These are phyloP conservation scores for Trinectes maculatus DNA, from an alignment of 2,113 vertebrate species.

Conservation along the genomic window DNA sequence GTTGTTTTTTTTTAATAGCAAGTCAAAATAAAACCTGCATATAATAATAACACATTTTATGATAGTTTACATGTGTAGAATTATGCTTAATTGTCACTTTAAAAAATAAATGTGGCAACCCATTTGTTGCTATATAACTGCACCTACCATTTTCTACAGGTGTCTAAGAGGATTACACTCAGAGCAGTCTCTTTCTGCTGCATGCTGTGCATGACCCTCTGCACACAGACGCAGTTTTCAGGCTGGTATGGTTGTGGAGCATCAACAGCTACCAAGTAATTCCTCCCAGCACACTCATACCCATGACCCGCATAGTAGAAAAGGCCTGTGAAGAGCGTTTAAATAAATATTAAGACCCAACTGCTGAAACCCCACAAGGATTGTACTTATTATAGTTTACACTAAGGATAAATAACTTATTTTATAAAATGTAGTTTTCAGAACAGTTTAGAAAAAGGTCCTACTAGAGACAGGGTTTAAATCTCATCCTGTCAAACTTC, in stretches of 20 bases:
- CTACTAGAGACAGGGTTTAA: no score
- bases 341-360: not conserved
- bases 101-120: not conserved
- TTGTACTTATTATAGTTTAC: not conserved
- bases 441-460: not conserved
- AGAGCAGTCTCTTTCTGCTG: slow-evolving; percentile 84
- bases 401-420: not conserved
- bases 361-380: not conserved
- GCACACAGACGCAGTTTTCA: slow-evolving; percentile 88
- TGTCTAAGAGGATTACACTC: slow-evolving; percentile 87
- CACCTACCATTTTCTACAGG: slow-evolving; percentile 87
- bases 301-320: slow-evolving; percentile 92
- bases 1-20: not conserved
- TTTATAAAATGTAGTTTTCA: not conserved
- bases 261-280: slow-evolving; percentile 89
- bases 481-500: no score
- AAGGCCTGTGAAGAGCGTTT: slow-evolving; percentile 75
- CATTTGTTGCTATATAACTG: no score
- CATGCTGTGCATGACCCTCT: slow-evolving; percentile 87
- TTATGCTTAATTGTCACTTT: no score
- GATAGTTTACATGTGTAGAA: not conserved
- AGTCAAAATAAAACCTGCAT: not conserved
- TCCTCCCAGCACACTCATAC: slow-evolving; percentile 85
- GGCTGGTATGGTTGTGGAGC: slow-evolving; percentile 86
- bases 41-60: not conserved